A percentile compares a stretch with the other conserved stretches of the same genome.
These are phyloP conservation scores for Chaetura pelagica DNA, from an alignment of 2,113 vertebrate species.

Conservation along the genomic window DNA sequence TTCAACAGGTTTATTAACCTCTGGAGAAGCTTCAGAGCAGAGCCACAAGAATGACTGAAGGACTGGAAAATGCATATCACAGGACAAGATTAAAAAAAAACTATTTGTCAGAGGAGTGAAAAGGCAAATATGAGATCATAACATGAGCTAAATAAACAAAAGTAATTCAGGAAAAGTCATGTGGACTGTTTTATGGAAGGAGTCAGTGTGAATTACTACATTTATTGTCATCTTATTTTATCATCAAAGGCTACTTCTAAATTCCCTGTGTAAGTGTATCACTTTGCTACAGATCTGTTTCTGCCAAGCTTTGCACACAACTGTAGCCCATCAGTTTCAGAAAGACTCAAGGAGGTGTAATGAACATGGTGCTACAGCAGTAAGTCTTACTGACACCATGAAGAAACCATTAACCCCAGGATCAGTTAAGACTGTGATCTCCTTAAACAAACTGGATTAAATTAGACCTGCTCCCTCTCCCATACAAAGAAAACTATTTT, in stretches of 20 bases:
- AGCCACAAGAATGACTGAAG: not conserved
- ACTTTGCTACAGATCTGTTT: not conserved
- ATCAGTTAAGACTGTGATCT: not conserved
- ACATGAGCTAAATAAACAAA: not conserved
- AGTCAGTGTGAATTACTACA: not conserved
- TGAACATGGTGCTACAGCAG: not conserved
- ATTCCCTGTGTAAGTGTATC: not conserved
- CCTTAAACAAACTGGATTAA: not conserved
- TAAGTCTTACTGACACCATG: not conserved
- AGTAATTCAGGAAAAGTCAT: not conserved
- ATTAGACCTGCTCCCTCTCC: not conserved
- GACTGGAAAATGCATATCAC: not conserved
- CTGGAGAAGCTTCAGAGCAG: not conserved
- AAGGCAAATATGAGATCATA: not conserved
- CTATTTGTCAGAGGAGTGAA: not conserved
- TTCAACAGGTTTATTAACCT: not conserved
- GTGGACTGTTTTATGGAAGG: conserved; percentile 15
- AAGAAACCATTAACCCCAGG: not conserved
- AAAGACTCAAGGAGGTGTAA: not conserved
- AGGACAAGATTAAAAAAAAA: not conserved
- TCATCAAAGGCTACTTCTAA: not conserved
- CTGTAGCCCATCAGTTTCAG: not conserved
- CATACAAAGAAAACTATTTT: not conserved
- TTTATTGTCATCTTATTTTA: not conserved
- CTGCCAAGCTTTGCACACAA: not conserved